These are phyloP conservation scores for Fissipunctia ypsillon DNA, from an alignment of 2,888 invertebrate species.

Conservation along the genomic window DNA sequence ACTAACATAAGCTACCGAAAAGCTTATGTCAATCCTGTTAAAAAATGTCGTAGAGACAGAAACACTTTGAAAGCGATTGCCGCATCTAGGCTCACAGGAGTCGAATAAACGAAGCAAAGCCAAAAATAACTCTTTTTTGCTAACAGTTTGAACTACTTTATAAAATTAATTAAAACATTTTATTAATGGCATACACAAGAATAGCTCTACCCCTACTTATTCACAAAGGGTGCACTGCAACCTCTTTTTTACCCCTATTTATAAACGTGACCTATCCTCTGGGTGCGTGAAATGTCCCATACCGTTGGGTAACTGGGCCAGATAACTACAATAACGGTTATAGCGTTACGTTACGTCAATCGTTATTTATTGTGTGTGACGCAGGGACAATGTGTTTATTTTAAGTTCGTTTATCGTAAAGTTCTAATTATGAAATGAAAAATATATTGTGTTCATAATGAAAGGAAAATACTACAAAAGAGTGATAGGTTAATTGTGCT, in stretches of 20 bases:
- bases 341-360: constrained; percentile 42
- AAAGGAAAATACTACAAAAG: neutral
- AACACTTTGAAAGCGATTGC: no score
- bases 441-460: no score
- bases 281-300: constrained; percentile 46
- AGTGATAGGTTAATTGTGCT: neutral
- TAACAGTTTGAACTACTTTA: neutral
- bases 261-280: constrained; percentile 64
- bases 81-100: no score
- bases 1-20: no score
- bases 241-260: constrained; percentile 51
- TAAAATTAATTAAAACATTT: constrained; percentile 16
- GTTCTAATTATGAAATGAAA: neutral
- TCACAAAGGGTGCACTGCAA: constrained; percentile 47
- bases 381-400: constrained; percentile 28
- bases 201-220: constrained; percentile 29
- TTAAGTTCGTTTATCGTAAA: neutral
- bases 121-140: neutral
- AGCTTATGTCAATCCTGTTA: no score
- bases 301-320: constrained; percentile 60
- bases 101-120: neutral
- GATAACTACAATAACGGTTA: constrained; percentile 48
- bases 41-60: no score
- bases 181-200: constrained; percentile 53
- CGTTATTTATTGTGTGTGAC: constrained; percentile 53